A percentile compares a stretch with the other conserved stretches of the same genome.
Evolutionary conservation across 92 coral and sea anemone genomes (phyloP).

Genomic region (Epizoanthus scotinus): DNA sequence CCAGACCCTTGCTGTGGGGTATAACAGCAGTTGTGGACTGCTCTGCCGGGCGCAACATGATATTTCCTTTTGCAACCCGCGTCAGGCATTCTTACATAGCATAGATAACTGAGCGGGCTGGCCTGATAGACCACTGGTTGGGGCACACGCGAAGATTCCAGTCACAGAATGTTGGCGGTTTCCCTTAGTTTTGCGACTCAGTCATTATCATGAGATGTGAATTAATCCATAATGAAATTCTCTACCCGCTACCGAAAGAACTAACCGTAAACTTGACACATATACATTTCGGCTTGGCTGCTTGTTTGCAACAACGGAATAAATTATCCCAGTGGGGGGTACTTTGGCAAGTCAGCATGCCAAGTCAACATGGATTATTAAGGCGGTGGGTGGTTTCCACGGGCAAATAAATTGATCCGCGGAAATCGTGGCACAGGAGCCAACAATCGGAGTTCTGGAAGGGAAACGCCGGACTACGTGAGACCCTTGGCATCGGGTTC

Average conservation of each 20-base stretch:
- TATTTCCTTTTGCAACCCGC: conserved; percentile 41
- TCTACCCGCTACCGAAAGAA: background rate
- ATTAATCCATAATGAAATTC: background rate
- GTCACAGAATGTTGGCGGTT: background rate
- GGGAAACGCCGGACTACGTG: background rate
- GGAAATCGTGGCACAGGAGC: conserved; percentile 2
- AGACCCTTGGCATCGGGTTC: background rate
- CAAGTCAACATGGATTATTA: conserved; percentile 73
- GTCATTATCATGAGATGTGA: background rate
- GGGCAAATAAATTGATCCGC: conserved; percentile 27
- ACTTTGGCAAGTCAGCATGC: conserved; percentile 57
- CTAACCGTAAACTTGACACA: conserved; percentile 20
- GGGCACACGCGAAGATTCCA: conserved; percentile 31
- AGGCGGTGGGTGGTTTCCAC: conserved; percentile 62
- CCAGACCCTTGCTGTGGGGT: conserved; percentile 43
- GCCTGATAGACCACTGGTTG: background rate
- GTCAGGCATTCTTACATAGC: conserved; percentile 34
- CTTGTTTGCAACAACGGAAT: conserved; percentile 50
- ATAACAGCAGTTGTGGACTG: conserved; percentile 40
- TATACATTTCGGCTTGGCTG: background rate
- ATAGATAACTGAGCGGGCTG: conserved; percentile 18
- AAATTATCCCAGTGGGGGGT: conserved; percentile 91
- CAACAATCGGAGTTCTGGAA: background rate
- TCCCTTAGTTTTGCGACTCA: background rate
- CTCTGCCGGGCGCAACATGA: conserved; percentile 45